These are phyloP conservation scores for Cynopterus brachyotis DNA, from an alignment of 2,113 vertebrate genomes.

Conservation along the genomic window DNA sequence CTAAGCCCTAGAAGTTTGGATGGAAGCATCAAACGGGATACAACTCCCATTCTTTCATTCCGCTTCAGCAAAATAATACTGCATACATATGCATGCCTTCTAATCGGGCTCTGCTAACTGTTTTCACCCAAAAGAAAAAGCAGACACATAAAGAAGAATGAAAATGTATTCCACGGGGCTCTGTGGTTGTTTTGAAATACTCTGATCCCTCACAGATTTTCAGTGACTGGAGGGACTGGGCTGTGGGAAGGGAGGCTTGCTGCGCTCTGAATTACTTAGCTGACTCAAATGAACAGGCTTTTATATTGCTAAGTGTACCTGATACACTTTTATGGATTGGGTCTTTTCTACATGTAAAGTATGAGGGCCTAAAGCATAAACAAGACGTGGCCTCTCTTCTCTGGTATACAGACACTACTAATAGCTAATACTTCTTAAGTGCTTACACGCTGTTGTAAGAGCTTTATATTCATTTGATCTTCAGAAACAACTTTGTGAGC, in stretches of 20 bases:
- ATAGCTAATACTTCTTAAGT: background rate
- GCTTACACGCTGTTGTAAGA: background rate
- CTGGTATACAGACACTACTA: background rate
- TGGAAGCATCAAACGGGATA: background rate
- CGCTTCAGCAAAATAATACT: background rate
- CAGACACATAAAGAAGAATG: background rate
- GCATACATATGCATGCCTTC: background rate
- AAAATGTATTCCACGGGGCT: background rate
- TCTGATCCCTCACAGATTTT: slow-evolving; percentile 34
- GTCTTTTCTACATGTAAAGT: background rate
- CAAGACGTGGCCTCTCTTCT: background rate
- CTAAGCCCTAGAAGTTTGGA: background rate
- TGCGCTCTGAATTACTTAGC: background rate
- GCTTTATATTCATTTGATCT: background rate
- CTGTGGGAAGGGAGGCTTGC: background rate
- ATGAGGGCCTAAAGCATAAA: background rate
- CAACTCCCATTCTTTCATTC: background rate
- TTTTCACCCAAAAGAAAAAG: slow-evolving; percentile 31
- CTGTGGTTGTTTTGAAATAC: slow-evolving; percentile 27
- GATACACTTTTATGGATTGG: background rate
- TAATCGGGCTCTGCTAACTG: background rate
- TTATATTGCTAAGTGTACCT: background rate
- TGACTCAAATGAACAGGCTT: background rate
- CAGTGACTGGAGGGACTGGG: background rate
- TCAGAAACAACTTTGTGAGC: background rate